phyloP scores from a whole-genome alignment of 2,888 invertebrate genomes.

The Pyrrhia umbra region DNA sequence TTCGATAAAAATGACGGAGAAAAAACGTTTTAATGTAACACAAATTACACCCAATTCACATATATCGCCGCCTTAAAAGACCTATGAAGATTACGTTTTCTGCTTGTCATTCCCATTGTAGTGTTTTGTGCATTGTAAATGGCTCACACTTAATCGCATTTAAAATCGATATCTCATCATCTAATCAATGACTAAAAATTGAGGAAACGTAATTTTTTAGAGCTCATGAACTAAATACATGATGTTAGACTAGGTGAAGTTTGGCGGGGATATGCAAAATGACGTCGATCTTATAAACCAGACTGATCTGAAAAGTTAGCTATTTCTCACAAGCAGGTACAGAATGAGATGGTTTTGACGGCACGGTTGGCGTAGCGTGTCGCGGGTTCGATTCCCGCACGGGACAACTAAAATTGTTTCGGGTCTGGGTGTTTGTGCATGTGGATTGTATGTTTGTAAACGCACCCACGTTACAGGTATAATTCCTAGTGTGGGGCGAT shows the following conservation, averaged over 20 bases:
- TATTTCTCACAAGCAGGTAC: not conserved
- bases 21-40: too few species aligned
- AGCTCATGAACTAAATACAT: not conserved
- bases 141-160: conserved; percentile 8
- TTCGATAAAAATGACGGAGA: too few species aligned
- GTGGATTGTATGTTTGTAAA: too few species aligned
- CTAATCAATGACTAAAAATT: not conserved
- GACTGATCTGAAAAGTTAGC: conserved; percentile 6
- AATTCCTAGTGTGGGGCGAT: too few species aligned
- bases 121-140: conserved; percentile 10
- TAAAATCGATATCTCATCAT: not conserved
- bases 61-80: too few species aligned
- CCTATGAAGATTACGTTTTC: conserved; percentile 25
- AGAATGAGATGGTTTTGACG: not conserved
- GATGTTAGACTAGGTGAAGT: not conserved
- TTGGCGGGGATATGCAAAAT: conserved; percentile 17
- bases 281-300: not conserved
- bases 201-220: conserved; percentile 24
- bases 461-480: too few species aligned
- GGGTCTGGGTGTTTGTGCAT: too few species aligned
- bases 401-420: too few species aligned
- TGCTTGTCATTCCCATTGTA: conserved; percentile 14
- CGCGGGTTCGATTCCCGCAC: too few species aligned
- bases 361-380: not conserved
- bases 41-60: too few species aligned